Evolutionary conservation across 2,888 invertebrate genomes (phyloP), one percentile per base, ranked within the genome.

Genomic region (Clitarchus hookeri): DNA sequence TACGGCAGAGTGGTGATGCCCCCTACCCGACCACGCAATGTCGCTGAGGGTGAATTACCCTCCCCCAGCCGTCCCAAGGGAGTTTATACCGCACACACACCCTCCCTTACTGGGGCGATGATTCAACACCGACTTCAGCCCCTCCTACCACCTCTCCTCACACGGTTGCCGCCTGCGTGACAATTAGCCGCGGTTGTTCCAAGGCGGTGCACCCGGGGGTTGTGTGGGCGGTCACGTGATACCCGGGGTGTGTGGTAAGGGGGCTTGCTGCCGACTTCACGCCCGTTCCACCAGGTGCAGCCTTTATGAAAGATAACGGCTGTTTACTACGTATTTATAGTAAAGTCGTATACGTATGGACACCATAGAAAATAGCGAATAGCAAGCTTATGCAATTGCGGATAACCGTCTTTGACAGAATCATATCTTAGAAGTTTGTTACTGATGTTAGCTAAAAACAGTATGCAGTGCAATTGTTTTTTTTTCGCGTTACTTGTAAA

Each of bases 111-210:
- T 65, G 8, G 65, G 23, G 23, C 65, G 65, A 65, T 65, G 65
- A 65, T 65, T 65, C 65, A 65, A 65, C 65, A 16, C 65, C 8
- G 23, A 19, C 19, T 65, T 19, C n/a, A n/a, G 13, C 65, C 65
- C 65, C 65, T 65, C n/a, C 65, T 23, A 3, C 65, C 65, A 19
- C 0, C 65, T 23, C 65, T 13, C 65, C n/a, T n/a, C 65, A 19
- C 65, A 65, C 65, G 65, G 8, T 65, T 3, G 19, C 65, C 16
- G 65, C 65, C 65, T 65, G 65, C 65, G 65, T 65, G 65, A 65
- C 65, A 65, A 65, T 65, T 65, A 65, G 65, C 65, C 65, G 65
- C 65, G 65, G 65, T 65, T 65, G 6, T 65, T 65, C 65, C 65
- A 23, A 65, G 65, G 23, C 65, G 65, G 19, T n/a, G 19, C 65